These are phyloP conservation scores for Pantherophis alleghaniensis DNA, from an alignment of 2,797 vertebrate species.

Conservation along the genomic window DNA sequence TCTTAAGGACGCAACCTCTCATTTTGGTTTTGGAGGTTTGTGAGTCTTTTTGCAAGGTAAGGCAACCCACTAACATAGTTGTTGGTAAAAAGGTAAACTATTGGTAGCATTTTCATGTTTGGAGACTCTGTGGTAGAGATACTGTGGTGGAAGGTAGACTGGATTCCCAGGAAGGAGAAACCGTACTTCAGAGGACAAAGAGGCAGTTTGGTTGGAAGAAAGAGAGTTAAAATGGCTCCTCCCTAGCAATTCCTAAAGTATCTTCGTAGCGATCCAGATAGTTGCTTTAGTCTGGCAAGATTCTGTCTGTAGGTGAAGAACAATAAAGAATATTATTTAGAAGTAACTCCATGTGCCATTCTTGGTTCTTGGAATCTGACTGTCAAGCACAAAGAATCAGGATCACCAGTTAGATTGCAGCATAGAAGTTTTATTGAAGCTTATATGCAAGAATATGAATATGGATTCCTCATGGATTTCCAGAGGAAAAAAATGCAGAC, in stretches of 20 bases:
- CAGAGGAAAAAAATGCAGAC: too few species aligned
- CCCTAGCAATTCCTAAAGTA: too few species aligned
- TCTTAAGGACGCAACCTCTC: background rate
- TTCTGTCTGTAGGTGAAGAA: background rate
- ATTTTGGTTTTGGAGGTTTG: background rate
- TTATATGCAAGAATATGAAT: background rate
- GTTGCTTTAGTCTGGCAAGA: background rate
- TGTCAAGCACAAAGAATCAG: background rate
- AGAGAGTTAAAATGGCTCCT: background rate
- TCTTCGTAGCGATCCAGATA: background rate
- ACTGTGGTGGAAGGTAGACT: background rate
- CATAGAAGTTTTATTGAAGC: background rate
- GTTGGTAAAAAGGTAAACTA: background rate
- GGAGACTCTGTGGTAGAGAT: background rate
- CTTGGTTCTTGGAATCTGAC: background rate
- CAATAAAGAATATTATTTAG: background rate
- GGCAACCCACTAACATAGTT: background rate
- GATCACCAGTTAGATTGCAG: background rate
- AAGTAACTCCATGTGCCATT: background rate
- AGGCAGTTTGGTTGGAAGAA: background rate
- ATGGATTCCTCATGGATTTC: too few species aligned
- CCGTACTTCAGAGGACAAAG: background rate
- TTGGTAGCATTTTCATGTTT: background rate
- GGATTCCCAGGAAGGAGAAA: background rate
- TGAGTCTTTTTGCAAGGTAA: background rate